These are phyloP conservation scores for Lasaia peninsularis DNA, from an alignment of 1,140 invertebrate genomes.

Conservation along the genomic window DNA sequence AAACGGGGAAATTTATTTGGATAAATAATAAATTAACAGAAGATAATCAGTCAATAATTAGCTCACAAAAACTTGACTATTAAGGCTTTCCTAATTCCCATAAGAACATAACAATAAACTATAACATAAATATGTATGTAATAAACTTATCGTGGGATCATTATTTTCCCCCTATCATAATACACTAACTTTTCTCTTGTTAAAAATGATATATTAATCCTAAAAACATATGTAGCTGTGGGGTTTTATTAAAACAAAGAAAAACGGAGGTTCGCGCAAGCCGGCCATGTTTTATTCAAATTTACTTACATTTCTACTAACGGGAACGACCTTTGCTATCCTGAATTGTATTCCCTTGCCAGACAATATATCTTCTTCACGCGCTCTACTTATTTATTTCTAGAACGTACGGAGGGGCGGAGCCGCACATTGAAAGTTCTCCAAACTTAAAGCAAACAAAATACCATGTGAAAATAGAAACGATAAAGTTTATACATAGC, in stretches of 20 bases:
- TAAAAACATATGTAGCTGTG: constrained; percentile 15
- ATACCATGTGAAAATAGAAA: not conserved
- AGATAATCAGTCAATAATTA: too few relatives aligned
- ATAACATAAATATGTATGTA: too few relatives aligned
- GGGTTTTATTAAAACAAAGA: constrained; percentile 40
- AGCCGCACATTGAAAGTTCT: not conserved
- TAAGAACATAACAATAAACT: too few relatives aligned
- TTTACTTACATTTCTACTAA: constrained; percentile 77
- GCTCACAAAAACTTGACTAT: too few relatives aligned
- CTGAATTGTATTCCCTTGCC: constrained; percentile 73
- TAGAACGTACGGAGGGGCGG: constrained; percentile 39
- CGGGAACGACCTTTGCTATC: constrained; percentile 67
- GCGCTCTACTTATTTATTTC: constrained; percentile 67
- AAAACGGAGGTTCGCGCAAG: constrained; percentile 27
- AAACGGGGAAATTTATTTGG: too few relatives aligned
- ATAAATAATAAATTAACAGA: too few relatives aligned
- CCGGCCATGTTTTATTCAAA: constrained; percentile 74
- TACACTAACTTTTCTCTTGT: not conserved
- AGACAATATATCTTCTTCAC: constrained; percentile 74
- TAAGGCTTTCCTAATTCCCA: too few relatives aligned
- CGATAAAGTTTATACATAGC: not conserved
- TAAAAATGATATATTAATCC: constrained; percentile 8
- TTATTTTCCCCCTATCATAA: not conserved
- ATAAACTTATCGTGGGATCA: too few relatives aligned
- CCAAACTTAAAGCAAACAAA: not conserved